Conservation (phyloP, 2,113 vertebrate species). For the Ictalurus punctatus region DNA sequence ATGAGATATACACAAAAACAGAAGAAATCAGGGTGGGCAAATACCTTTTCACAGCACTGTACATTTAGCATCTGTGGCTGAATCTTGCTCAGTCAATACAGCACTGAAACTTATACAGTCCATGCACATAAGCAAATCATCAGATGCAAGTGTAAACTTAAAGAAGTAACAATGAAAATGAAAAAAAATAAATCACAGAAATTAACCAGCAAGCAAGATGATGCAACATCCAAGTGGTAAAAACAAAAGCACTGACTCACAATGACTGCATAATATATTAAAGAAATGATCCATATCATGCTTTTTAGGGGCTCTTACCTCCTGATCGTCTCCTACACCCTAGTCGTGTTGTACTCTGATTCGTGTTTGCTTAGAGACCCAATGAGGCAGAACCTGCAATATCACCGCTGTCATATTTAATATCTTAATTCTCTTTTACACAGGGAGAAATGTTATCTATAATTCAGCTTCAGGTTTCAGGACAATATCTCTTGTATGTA, state of each 20-base stretch:
- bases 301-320: conserved; percentile 86
- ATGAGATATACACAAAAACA: no score
- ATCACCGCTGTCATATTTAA: conserved; percentile 97
- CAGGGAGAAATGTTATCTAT: conserved; percentile 70
- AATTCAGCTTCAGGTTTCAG: conserved; percentile 55
- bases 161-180: conserved; percentile 16
- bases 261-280: conserved; percentile 66
- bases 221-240: conserved; percentile 62
- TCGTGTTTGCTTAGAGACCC: conserved; percentile 99
- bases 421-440: conserved; percentile 81
- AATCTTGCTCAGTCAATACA: conserved; percentile 18
- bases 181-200: conserved; percentile 22
- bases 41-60: no score
- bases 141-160: conserved; percentile 17
- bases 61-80: neutral
- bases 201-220: conserved; percentile 46
- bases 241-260: conserved; percentile 58
- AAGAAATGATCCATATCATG: conserved; percentile 59
- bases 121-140: conserved; percentile 42
- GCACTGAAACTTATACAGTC: neutral
- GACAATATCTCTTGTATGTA: conserved; percentile 72
- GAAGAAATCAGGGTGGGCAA: no score
- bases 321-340: conserved; percentile 91
- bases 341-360: conserved; percentile 99
- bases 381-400: conserved; percentile 99